Evolutionary conservation across 2,888 invertebrate species (phyloP), one percentile per base, ranked within the genome.

Genomic region (Phortica magna): DNA sequence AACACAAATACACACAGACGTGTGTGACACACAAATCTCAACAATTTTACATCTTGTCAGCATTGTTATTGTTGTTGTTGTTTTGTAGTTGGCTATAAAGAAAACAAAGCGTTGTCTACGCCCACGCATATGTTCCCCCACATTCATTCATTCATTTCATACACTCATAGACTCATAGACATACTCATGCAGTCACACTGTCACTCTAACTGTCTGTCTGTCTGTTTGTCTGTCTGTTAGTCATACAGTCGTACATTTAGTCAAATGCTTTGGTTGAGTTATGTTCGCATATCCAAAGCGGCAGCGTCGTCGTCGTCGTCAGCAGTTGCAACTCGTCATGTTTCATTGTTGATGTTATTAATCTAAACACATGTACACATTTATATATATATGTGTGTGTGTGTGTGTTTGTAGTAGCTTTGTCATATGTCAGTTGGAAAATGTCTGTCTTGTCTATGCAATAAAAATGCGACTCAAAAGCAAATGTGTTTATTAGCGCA

Each of bases 401-500:
- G 31, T 31, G 31, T 86, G 84, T 82, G 82, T 81, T 82, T 88
- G 84, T 84, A 84, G 84, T 85, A 78, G 81, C 87, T 31, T 31
- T 55, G 55, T 14, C 55, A 55, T 55, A 17, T 55, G 55, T 55
- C 55, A 55, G 31, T 31, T 31, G 31, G 14, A 55, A 55, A 55
- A 14, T n/a, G 55, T 55, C 55, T 17, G 31, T 31, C 31, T 31
- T 31, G 31, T 31, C 31, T 31, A 1, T 31, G 31, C 31, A 31
- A 31, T 31, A 31, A 31, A 31, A 55, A 55, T 17, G 14, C 55
- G 61, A 17, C 22, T 61, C 61, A 19, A 12, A 61, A 22, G 19
- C 61, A 61, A 61, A 61, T 61, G 19, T 17, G 61, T 61, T 14
- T 48, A 48, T 48, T 48, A 48, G 48, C 48, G 48, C 48, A 14